These are phyloP conservation scores for Sandelia bainsii DNA, from an alignment of 2,797 vertebrate species.

Conservation along the genomic window DNA sequence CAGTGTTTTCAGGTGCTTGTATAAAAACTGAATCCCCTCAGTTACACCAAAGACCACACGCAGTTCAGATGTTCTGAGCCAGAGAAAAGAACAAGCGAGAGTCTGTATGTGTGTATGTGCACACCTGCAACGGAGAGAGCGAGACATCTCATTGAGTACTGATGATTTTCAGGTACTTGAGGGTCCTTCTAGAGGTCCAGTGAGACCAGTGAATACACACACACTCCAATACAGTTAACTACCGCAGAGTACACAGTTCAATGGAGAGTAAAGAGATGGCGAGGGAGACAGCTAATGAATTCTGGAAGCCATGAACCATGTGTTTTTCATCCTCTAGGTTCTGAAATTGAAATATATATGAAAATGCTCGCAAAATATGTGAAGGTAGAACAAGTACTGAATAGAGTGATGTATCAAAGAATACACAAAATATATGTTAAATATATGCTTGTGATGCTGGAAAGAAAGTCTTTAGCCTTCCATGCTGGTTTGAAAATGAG, in stretches of 20 bases:
- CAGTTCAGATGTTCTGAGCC: slow-evolving; percentile 41
- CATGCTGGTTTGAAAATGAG: slow-evolving; percentile 35
- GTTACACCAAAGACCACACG: slow-evolving; percentile 31
- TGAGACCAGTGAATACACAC: slow-evolving; percentile 50
- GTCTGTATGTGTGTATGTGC: slow-evolving; percentile 15
- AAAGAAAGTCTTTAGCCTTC: slow-evolving; percentile 34
- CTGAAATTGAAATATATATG: slow-evolving; percentile 25
- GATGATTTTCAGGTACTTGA: slow-evolving; percentile 69
- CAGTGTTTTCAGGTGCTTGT: slow-evolving; percentile 40
- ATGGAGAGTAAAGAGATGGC: slow-evolving; percentile 51
- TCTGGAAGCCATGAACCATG: slow-evolving; percentile 25
- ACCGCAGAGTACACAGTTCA: slow-evolving; percentile 60
- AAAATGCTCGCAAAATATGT: background rate
- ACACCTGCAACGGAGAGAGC: slow-evolving; percentile 17
- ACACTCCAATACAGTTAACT: slow-evolving; percentile 56
- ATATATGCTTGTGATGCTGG: slow-evolving; percentile 18
- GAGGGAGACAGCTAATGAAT: slow-evolving; percentile 37
- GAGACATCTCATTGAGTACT: slow-evolving; percentile 45
- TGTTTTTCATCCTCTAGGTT: slow-evolving; percentile 10
- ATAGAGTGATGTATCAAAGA: slow-evolving; percentile 12
- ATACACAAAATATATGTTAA: slow-evolving; percentile 25
- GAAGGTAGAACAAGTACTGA: slow-evolving; percentile 2
- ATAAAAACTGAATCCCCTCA: slow-evolving; percentile 47
- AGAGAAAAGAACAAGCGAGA: slow-evolving; percentile 26
- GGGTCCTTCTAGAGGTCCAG: slow-evolving; percentile 60